phyloP scores from a whole-genome alignment of 2,888 invertebrate genomes.

The Drosophila buzzatii region DNA sequence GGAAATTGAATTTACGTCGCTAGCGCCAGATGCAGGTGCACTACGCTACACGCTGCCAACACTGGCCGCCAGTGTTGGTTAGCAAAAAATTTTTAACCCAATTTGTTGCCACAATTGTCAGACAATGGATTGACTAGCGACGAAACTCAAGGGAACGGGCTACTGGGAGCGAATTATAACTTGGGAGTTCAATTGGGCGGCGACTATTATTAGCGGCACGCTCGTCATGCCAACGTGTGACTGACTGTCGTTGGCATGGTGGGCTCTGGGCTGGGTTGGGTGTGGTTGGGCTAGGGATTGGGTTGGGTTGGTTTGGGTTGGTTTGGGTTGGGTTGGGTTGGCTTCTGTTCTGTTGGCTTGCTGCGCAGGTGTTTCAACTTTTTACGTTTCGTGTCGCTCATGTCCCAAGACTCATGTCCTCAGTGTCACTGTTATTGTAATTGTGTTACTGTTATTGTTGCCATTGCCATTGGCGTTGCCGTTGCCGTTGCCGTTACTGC shows the following conservation, averaged over 20 bases:
- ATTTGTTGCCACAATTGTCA: conserved; percentile 41
- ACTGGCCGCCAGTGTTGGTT: conserved; percentile 15
- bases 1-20: conserved; percentile 20
- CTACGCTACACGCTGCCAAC: conserved; percentile 1
- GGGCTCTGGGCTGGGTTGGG: background rate
- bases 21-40: conserved; percentile 13
- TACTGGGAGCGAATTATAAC: conserved; percentile 9
- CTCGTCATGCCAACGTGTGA: conserved; percentile 66
- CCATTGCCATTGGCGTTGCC: conserved; percentile 10
- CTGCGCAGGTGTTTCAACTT: conserved; percentile 65
- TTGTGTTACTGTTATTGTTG: conserved; percentile 29
- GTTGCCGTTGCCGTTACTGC: conserved; percentile 6
- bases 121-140: conserved; percentile 36
- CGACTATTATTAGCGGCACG: conserved; percentile 76
- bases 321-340: background rate
- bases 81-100: conserved; percentile 27
- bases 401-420: conserved; percentile 54
- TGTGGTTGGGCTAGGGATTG: background rate
- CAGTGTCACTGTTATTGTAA: conserved; percentile 29
- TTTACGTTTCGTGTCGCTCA: conserved; percentile 61
- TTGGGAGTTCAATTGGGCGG: conserved; percentile 11
- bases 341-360: conserved; percentile 1
- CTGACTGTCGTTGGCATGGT: background rate
- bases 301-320: background rate
- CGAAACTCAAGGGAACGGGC: conserved; percentile 3